Conservation (phyloP, 2,888 invertebrate genomes). For the Oxycera nigricornis region DNA sequence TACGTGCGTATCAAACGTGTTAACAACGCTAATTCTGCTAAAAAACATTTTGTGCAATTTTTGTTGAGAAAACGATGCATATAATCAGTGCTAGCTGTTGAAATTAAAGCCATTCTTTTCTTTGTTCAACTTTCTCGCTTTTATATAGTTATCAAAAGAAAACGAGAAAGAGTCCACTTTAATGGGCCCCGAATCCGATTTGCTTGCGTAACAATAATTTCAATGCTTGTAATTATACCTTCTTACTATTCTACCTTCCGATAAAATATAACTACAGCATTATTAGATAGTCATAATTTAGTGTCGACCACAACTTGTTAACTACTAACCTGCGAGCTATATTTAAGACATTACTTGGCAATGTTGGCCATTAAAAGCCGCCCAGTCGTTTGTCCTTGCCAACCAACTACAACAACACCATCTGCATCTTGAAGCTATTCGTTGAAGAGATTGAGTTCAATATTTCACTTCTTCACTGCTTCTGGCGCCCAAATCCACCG, state of each 20-base stretch:
- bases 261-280: background rate
- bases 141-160: no score
- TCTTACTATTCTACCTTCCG: background rate
- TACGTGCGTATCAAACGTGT: no score
- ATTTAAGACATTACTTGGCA: background rate
- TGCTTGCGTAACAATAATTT: no score
- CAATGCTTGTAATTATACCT: no score
- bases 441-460: constrained; percentile 19
- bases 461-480: constrained; percentile 27
- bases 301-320: background rate
- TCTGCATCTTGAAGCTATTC: background rate
- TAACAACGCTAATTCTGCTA: no score
- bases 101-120: no score
- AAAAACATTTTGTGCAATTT: no score
- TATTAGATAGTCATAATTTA: constrained; percentile 9
- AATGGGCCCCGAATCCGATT: no score
- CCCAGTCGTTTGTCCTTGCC: constrained; percentile 18
- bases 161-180: no score
- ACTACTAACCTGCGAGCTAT: background rate
- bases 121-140: no score
- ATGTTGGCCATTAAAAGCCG: background rate
- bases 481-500: constrained; percentile 17
- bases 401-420: background rate
- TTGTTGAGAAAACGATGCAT: no score
- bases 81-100: no score